Evolutionary conservation across 2,888 invertebrate species (phyloP).

Genomic region (Marronus borbonicus): DNA sequence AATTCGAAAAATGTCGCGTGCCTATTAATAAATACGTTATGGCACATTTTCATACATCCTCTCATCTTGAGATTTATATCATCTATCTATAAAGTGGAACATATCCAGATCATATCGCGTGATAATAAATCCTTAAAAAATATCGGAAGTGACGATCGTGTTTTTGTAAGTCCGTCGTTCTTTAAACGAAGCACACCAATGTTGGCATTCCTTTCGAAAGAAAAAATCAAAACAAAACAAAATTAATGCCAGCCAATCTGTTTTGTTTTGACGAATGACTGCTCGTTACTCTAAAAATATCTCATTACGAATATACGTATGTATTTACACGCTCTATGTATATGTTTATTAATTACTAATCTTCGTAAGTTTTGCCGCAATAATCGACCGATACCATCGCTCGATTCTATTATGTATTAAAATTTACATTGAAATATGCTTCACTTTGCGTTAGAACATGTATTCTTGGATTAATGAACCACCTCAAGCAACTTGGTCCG

Average conservation of each 20-base stretch:
- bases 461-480: slow-evolving; percentile 67
- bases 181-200: neutral
- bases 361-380: too few species aligned
- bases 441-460: slow-evolving; percentile 61
- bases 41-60: neutral
- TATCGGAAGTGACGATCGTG: neutral
- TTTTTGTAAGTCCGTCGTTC: slow-evolving; percentile 8
- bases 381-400: neutral
- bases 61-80: neutral
- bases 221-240: slow-evolving; percentile 17
- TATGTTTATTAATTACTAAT: too few species aligned
- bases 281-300: too few species aligned
- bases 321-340: neutral
- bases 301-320: neutral
- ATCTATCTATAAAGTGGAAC: slow-evolving; percentile 20
- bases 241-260: slow-evolving; percentile 1
- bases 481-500: slow-evolving; percentile 73
- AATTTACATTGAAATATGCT: slow-evolving; percentile 41
- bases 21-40: slow-evolving; percentile 22
- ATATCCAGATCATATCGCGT: slow-evolving; percentile 3
- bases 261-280: neutral
- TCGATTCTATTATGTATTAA: neutral
- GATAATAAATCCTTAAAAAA: neutral
- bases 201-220: neutral
- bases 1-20: neutral